Conservation (phyloP, 2,797 vertebrate genomes). For the Phrynocephalus forsythii region DNA sequence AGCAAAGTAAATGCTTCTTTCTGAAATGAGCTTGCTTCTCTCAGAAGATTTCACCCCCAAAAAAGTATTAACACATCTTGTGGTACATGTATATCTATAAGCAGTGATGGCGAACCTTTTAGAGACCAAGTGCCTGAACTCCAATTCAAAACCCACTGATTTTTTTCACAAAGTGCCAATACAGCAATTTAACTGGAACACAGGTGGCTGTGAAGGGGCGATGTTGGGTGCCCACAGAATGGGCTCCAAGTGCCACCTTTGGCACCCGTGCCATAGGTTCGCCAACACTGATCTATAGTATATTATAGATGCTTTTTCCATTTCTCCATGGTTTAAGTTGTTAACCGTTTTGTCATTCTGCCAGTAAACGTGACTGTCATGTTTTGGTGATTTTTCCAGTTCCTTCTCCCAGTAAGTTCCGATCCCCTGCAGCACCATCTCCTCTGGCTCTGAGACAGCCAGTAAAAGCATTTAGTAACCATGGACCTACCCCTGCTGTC, state of each 20-base stretch:
- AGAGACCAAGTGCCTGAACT: too few relatives aligned
- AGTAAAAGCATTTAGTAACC: conserved; percentile 90
- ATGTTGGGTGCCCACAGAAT: too few relatives aligned
- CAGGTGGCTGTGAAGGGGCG: too few relatives aligned
- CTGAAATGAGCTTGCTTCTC: not conserved
- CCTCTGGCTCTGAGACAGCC: conserved; percentile 94
- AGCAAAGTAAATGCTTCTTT: not conserved
- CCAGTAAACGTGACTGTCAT: not conserved
- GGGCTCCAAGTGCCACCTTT: too few relatives aligned
- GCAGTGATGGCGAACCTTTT: too few relatives aligned
- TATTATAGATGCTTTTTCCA: not conserved
- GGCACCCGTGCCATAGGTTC: too few relatives aligned
- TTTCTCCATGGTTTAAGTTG: not conserved
- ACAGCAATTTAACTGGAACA: too few relatives aligned
- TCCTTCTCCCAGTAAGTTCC: conserved; percentile 95
- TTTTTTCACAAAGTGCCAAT: too few relatives aligned
- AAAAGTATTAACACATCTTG: not conserved
- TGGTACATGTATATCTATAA: not conserved
- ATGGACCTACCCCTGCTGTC: conserved; percentile 75
- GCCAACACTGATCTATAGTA: too few relatives aligned
- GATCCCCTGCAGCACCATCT: conserved; percentile 90
- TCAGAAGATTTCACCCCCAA: not conserved
- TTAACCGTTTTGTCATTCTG: not conserved
- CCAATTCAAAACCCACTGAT: too few relatives aligned
- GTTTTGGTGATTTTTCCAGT: conserved; percentile 79